A percentile compares a stretch with the other conserved stretches of the same genome.
phyloP scores from a whole-genome alignment of 2,113 vertebrate genomes.

The Anthoscopus minutus region DNA sequence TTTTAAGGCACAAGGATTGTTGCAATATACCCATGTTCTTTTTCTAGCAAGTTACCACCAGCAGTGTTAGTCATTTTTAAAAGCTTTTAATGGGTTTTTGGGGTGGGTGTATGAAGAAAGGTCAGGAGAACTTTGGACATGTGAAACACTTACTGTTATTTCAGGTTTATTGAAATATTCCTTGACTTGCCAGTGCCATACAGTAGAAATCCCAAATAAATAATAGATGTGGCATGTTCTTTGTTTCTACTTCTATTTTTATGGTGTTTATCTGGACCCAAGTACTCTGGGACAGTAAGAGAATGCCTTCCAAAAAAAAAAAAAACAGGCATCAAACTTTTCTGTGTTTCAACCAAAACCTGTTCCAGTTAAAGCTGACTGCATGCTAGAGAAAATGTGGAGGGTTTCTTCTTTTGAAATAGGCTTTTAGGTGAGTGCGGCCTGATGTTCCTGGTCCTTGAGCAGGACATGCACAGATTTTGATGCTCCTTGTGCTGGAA shows the following conservation, averaged over 20 bases:
- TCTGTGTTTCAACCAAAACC: background rate
- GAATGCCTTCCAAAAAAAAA: background rate
- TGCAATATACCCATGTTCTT: background rate
- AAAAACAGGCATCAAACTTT: background rate
- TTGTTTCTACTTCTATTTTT: background rate
- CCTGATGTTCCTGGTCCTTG: background rate
- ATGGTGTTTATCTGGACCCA: background rate
- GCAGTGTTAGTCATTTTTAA: background rate
- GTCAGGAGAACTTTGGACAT: background rate
- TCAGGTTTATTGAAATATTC: background rate
- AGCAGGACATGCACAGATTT: background rate
- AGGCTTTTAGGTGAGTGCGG: background rate
- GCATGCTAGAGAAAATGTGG: background rate
- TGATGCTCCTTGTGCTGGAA: background rate
- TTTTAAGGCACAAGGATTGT: background rate
- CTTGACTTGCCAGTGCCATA: background rate
- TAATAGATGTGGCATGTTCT: background rate
- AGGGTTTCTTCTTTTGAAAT: background rate
- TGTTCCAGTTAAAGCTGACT: background rate
- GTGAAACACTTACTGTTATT: background rate
- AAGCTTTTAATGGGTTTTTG: background rate
- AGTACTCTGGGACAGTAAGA: background rate
- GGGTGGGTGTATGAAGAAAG: background rate
- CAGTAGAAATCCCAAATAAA: background rate
- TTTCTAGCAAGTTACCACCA: background rate